A percentile compares a stretch with the other conserved stretches of the same genome.
Conservation (phyloP, 2,888 invertebrate species). For the Elysia crispata region DNA sequence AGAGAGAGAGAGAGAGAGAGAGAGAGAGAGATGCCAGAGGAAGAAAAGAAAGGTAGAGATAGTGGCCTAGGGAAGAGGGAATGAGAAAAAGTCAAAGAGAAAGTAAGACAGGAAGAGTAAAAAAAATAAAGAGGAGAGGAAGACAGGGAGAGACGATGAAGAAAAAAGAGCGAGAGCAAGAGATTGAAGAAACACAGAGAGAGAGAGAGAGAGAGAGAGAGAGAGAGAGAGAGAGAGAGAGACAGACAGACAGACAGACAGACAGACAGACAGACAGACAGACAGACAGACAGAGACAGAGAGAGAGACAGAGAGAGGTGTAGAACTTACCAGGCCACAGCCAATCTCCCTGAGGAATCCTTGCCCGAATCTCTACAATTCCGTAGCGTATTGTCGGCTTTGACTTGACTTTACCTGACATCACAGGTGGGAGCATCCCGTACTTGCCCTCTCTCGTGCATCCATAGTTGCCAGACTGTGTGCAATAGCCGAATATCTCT, state of each 20-base stretch:
- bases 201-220: neutral
- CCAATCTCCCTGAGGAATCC: constrained; percentile 50
- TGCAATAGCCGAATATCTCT: constrained; percentile 50
- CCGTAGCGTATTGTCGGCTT: constrained; percentile 40
- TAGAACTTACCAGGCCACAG: constrained; percentile 48
- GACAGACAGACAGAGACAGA: neutral
- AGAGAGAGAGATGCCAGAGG: no score
- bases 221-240: neutral
- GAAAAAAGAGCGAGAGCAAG: no score
- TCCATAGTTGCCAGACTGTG: constrained; percentile 43
- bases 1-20: no score
- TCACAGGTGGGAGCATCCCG: constrained; percentile 45
- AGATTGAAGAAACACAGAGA: no score
- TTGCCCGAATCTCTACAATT: constrained; percentile 47
- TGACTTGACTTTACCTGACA: constrained; percentile 49
- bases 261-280: neutral
- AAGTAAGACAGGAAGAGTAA: no score
- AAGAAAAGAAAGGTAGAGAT: no score
- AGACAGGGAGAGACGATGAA: no score
- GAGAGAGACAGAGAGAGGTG: neutral
- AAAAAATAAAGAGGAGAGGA: no score
- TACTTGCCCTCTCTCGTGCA: constrained; percentile 48
- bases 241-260: neutral
- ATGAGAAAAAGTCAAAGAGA: no score
- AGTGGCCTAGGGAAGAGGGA: no score